phyloP scores from a whole-genome alignment of 2,797 vertebrate species.

The Heterohyrax brucei region DNA sequence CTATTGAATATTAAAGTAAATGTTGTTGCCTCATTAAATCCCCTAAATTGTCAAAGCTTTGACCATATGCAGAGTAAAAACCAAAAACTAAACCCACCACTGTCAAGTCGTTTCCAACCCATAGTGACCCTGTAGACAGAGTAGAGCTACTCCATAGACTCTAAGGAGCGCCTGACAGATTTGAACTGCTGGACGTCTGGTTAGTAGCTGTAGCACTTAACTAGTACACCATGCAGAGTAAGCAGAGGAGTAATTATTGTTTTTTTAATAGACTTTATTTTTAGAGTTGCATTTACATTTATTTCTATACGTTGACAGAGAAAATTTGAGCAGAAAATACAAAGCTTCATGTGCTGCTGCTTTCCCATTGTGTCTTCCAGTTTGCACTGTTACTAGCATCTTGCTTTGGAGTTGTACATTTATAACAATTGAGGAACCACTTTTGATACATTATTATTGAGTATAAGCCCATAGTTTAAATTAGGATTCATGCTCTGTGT shows the following conservation, averaged over 20 bases:
- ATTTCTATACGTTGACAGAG: background rate
- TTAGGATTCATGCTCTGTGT: background rate
- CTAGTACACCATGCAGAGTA: background rate
- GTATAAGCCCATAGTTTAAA: background rate
- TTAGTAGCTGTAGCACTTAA: too few relatives aligned
- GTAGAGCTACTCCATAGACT: too few relatives aligned
- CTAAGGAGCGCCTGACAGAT: too few relatives aligned
- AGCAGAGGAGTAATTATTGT: background rate
- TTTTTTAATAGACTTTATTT: background rate
- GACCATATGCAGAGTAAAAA: background rate
- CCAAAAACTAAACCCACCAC: too few relatives aligned
- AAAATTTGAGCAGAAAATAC: background rate
- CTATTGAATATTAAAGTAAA: constrained; percentile 12
- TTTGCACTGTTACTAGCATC: background rate
- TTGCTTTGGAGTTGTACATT: background rate
- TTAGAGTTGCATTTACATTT: background rate
- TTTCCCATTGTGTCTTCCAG: background rate
- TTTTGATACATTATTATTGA: background rate
- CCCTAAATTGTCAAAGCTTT: background rate
- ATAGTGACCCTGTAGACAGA: too few relatives aligned
- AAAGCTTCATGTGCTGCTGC: background rate
- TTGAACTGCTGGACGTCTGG: too few relatives aligned
- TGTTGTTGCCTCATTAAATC: background rate
- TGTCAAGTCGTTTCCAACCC: too few relatives aligned
- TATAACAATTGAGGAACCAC: background rate